phyloP scores from a whole-genome alignment of 2,113 vertebrate species.

The Odontophorus gujanensis region DNA sequence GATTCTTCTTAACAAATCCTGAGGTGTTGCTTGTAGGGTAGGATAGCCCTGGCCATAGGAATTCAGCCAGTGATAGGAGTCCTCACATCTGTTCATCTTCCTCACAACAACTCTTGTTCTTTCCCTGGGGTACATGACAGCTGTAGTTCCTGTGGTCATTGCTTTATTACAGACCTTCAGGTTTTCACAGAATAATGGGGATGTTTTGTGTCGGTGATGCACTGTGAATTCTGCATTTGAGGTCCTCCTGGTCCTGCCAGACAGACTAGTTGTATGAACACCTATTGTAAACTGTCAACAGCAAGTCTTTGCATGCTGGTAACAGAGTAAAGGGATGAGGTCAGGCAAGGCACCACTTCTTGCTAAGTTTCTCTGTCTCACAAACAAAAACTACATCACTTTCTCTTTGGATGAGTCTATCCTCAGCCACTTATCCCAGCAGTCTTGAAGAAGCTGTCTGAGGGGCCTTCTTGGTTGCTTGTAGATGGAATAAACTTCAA shows the following conservation, averaged over 20 bases:
- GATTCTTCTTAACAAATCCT: conserved; percentile 9
- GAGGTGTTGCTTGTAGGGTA: not conserved
- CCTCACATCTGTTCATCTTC: not conserved
- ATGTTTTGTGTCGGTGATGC: not conserved
- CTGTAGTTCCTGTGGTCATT: not conserved
- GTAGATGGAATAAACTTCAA: conserved; percentile 5
- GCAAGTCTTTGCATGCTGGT: not conserved
- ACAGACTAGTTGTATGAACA: not conserved
- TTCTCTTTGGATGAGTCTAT: not conserved
- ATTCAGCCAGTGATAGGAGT: not conserved
- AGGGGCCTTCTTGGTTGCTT: not conserved
- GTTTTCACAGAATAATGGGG: not conserved
- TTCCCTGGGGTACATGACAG: not conserved
- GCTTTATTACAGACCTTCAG: conserved; percentile 13
- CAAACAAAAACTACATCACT: not conserved
- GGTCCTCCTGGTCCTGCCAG: not conserved
- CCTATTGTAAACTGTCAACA: not conserved
- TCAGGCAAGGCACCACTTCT: not conserved
- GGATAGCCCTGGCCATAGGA: not conserved
- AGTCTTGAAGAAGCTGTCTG: not conserved
- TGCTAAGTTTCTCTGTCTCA: not conserved
- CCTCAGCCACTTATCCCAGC: not conserved
- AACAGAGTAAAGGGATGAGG: not conserved
- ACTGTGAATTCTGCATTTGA: conserved; percentile 11
- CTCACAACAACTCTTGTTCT: not conserved